Base-by-base conservation (phyloP, 1,140 invertebrate genomes). In the Apis dorsata region DNA sequence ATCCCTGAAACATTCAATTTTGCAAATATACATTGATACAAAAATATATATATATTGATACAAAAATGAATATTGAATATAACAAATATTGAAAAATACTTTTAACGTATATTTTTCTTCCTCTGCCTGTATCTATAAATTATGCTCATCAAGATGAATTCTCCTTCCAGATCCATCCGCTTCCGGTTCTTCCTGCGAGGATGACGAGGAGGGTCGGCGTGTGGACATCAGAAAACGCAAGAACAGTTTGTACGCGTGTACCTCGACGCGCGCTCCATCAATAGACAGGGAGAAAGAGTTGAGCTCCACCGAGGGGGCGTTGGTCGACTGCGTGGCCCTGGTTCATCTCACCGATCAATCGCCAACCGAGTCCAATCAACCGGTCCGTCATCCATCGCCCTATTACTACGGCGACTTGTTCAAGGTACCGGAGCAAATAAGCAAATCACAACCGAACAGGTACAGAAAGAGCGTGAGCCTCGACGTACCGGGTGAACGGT, bases 371-470 rank as follows among this genome's bases (percentile, higher is more conserved):
- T 90, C 89, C 83, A 85, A 87, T 90, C 85, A 95, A 95, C 92
- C 95, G 3, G 88, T 92, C 5, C 89, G 96, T n/a, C 96, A 97
- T 89, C 96, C 96, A 8, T 97, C 96, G 44, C 96, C 96, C 2
- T 97, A 97, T 87, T 97, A 97, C 88, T 97, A 97, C 95, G 96
- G 96, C 0, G 96, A 97, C 91, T 90, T 97, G 21, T 96, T 96
- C 81, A 96, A 96, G 90, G 55, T 85, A n/a, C 79, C 91, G 11
- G 90, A 92, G n/a, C 83, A 89, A 77, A 91, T 86, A 79, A 90
- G 85, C 68, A 92, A 79, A 69, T 86, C 89, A 3, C 92, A 92
- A 44, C 90, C 91, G 44, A 92, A 87, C 70, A 94, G 93, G 81
- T 94, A 94, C 81, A 91, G 95, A 34, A 96, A 96, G 87, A 96